Evolutionary conservation across 1,140 invertebrate species (phyloP), one percentile per base, ranked within the genome.

Genomic region (Drosophila tsacasi): DNA sequence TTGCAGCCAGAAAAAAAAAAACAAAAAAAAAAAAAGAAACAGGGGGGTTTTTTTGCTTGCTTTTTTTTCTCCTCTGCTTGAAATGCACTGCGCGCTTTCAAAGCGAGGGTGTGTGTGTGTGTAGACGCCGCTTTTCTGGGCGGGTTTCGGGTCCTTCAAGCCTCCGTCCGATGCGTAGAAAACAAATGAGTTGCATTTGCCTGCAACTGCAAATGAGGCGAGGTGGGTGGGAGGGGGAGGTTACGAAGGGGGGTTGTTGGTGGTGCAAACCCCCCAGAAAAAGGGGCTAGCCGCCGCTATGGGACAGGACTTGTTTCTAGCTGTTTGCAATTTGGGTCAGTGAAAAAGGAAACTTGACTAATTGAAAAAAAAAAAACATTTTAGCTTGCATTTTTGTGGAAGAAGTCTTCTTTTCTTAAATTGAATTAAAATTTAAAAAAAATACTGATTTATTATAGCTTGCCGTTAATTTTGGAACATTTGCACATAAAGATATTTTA

Each of bases 81-180:
- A 84, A 84, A 89, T 89, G 78, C 85, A 84, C 60, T 81, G 69
- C 66, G 60, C 66, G 77, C 47, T 89, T 78, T 61, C 61, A 76
- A 52, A 60, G 54, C 42, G 59, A 37, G 59, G 32, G 60, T 58
- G 64, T 68, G 49, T 27, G 68, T 68, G 40, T 52, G 25, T 32
- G 40, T n/a, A 17, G 42, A 32, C 62, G 62, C 32, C 37, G 62
- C 27, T 65, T 61, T 58, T 58, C 58, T 66, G 63, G 63, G 37
- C 15, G 69, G 44, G 25, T 25, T 55, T 37, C 15, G 64, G 63
- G 30, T 73, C 71, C 71, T 73, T 73, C 46, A 61, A 73, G 67
- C 40, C 74, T 37, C 58, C 59, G 46, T 35, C 76, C 57, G 59
- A 79, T 79, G 77, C 76, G 77, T 79, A 63, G 66, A 79, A 57